Percentiles rank a stretch among this genome's conserved stretches.
Conservation (phyloP, 2,888 invertebrate genomes). For the Biston stratarius region DNA sequence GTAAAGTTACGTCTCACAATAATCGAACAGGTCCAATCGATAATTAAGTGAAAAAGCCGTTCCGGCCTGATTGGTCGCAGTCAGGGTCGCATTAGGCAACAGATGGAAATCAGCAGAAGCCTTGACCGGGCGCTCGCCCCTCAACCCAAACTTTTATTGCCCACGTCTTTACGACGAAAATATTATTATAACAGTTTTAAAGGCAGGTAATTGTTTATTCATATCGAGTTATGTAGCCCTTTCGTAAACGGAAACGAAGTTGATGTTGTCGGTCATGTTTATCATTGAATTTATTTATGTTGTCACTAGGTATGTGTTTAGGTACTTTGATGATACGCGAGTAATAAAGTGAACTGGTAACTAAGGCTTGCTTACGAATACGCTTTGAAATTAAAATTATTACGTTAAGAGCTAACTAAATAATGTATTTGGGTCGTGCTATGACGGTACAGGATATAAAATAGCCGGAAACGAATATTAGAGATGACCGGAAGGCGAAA, state of each 20-base stretch:
- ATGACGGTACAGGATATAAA: slow-evolving; percentile 53
- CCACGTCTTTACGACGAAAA: slow-evolving; percentile 54
- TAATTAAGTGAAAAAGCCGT: slow-evolving; percentile 78
- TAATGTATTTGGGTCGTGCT: slow-evolving; percentile 52
- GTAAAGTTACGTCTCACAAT: slow-evolving; percentile 43
- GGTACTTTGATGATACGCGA: not conserved
- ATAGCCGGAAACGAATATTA: slow-evolving; percentile 61
- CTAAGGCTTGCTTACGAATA: not conserved
- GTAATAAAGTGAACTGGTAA: not conserved
- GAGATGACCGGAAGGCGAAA: slow-evolving; percentile 77
- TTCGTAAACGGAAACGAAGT: slow-evolving; percentile 45
- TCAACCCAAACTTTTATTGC: slow-evolving; percentile 71
- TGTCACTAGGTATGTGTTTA: not conserved
- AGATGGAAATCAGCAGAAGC: slow-evolving; percentile 73
- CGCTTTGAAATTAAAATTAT: not conserved
- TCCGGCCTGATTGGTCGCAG: slow-evolving; percentile 81
- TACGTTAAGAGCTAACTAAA: slow-evolving; percentile 10
- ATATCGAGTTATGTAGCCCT: slow-evolving; percentile 34
- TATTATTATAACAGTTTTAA: slow-evolving; percentile 35
- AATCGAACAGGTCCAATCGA: slow-evolving; percentile 63
- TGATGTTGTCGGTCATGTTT: slow-evolving; percentile 17
- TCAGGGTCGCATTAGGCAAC: slow-evolving; percentile 83
- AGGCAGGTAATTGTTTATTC: slow-evolving; percentile 31
- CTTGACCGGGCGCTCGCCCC: slow-evolving; percentile 77
- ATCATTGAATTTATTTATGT: slow-evolving; percentile 1